Evolutionary conservation across 2,888 invertebrate species (phyloP), one percentile per base, ranked within the genome.

Genomic region (Drosophila mayaguana): DNA sequence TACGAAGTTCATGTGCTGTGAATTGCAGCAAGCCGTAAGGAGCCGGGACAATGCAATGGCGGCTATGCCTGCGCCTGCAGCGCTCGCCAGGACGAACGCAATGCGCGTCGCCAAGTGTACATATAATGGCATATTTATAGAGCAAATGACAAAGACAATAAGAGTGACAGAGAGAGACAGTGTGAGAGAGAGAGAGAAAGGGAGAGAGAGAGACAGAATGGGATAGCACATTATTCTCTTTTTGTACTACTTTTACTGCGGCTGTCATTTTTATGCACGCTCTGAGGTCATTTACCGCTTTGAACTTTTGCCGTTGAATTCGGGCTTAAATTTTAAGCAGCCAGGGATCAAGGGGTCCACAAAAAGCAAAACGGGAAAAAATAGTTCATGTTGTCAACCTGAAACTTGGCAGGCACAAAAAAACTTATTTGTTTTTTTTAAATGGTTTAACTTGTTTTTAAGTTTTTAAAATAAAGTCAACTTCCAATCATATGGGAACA

Each of bases 121-220:
- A 83, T 83, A 85, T 85, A 85, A 85, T 85, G 85, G 88, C 83
- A 85, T 85, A 84, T 84, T 84, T 84, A 85, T 88, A 84, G 74
- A 64, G 81, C 84, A 55, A 72, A 65, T 61, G 78, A 66, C 20
- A 57, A 38, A 42, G 55, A 63, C 73, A 68, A 65, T 60, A 36
- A 2, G 59, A 42, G 46, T 45, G 64, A 71, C 25, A 56, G 28
- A 38, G 38, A 22, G 63, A 38, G 55, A 57, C 4, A 53, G 56
- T n/a, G n/a, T n/a, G n/a, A 11, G 5, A 20, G 11, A 42, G 32
- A 55, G 8, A 51, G 54, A 42, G 42, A 36, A 51, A 69, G 25
- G 43, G 34, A 34, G 20, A 12, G 56, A 42, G 57, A 61, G 9
- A 48, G 60, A 3, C 8, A 34, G 20, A 43, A 28, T 28, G 25